phyloP scores from a whole-genome alignment of 2,797 vertebrate species.

The Argyrosomus regius region DNA sequence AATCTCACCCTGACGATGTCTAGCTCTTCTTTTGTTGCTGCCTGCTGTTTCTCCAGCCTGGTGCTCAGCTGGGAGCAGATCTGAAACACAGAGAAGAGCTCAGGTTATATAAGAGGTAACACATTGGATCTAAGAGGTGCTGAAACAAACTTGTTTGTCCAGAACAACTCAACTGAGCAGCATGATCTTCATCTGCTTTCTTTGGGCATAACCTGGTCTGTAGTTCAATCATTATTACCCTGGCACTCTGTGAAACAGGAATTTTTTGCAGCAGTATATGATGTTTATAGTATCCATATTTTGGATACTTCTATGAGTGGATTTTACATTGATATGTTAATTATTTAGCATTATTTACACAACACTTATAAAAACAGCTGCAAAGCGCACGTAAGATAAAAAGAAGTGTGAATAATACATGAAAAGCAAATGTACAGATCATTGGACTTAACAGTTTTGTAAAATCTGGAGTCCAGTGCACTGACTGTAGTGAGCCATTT shows the following conservation, averaged over 20 bases:
- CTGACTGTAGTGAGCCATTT: background rate
- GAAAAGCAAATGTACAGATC: background rate
- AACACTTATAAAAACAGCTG: background rate
- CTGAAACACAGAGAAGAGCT: constrained; percentile 76
- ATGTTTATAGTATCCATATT: background rate
- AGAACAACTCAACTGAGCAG: background rate
- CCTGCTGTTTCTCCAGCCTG: constrained; percentile 95
- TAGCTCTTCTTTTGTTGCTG: constrained; percentile 94
- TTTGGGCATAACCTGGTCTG: background rate
- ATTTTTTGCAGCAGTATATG: background rate
- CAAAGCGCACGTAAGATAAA: background rate
- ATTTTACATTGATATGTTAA: background rate
- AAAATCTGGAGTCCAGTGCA: background rate
- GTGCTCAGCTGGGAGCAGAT: constrained; percentile 98
- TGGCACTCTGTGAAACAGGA: background rate
- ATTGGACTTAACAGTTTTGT: background rate
- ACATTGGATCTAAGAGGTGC: background rate
- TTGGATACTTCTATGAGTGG: background rate
- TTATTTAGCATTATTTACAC: background rate
- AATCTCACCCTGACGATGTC: constrained; percentile 93
- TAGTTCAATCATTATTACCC: background rate
- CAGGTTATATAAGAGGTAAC: background rate
- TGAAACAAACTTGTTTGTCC: background rate
- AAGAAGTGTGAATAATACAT: background rate
- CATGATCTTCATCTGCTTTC: background rate